A percentile compares a stretch with the other conserved stretches of the same genome.
Evolutionary conservation across 2,113 vertebrate species (phyloP).

Genomic region (Lamprotornis superbus): DNA sequence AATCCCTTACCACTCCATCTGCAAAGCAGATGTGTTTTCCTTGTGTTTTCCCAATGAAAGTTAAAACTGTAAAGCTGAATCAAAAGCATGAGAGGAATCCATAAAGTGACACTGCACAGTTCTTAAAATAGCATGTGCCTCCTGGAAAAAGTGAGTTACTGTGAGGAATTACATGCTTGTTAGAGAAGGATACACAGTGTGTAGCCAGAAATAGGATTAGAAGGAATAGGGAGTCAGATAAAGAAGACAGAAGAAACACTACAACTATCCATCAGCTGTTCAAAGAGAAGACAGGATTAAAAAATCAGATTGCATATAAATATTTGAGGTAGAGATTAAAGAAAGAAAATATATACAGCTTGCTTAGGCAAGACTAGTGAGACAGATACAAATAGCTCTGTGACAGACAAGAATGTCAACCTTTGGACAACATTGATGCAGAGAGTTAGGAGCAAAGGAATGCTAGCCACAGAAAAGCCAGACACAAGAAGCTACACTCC

Average conservation of each 20-base stretch:
- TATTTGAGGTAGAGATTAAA: not conserved
- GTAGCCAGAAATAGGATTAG: not conserved
- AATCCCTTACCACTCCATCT: not conserved
- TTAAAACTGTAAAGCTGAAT: not conserved
- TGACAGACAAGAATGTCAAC: not conserved
- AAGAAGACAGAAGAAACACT: not conserved
- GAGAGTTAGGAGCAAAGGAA: not conserved
- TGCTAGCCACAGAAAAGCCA: not conserved
- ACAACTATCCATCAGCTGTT: not conserved
- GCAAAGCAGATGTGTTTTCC: not conserved
- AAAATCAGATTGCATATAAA: not conserved
- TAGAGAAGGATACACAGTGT: not conserved
- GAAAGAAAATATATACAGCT: not conserved
- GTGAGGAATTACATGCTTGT: not conserved
- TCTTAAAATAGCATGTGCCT: not conserved
- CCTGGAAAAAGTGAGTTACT: not conserved
- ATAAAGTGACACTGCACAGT: not conserved
- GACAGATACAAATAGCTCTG: not conserved
- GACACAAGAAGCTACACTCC: not conserved
- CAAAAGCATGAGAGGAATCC: not conserved
- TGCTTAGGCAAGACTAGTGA: not conserved
- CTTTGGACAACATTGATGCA: not conserved
- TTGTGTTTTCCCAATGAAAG: not conserved
- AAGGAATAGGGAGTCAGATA: not conserved
- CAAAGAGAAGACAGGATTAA: not conserved